phyloP scores from a whole-genome alignment of 2,797 vertebrate species.

The Fundulus diaphanus region DNA sequence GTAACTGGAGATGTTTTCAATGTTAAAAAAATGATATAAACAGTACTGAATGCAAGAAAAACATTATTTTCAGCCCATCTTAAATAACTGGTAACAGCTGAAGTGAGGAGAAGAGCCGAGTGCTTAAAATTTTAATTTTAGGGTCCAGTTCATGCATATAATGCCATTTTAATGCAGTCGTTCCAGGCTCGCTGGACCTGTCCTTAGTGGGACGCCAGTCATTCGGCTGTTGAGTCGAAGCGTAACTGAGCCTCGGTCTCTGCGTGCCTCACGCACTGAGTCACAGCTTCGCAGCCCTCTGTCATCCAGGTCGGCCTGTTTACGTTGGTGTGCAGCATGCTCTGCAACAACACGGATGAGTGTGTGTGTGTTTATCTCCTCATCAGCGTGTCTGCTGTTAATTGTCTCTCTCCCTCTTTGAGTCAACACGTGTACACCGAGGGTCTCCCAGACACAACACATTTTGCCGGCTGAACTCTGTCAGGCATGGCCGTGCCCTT shows the following conservation, averaged over 20 bases:
- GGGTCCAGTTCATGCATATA: too few relatives aligned
- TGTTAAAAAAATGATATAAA: too few relatives aligned
- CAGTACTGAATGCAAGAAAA: not conserved
- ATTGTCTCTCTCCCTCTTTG: constrained; percentile 14
- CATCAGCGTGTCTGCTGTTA: constrained; percentile 32
- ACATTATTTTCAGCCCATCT: too few relatives aligned
- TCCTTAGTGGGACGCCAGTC: not conserved
- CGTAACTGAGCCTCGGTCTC: constrained; percentile 8
- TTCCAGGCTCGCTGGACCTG: not conserved
- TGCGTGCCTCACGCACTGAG: constrained; percentile 20
- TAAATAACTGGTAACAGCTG: not conserved
- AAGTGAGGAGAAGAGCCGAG: not conserved
- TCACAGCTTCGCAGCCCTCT: constrained; percentile 19
- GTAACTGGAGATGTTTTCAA: too few relatives aligned
- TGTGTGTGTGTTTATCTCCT: constrained; percentile 27
- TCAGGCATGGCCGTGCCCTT: not conserved
- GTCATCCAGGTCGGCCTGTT: constrained; percentile 5
- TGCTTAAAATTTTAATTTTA: not conserved
- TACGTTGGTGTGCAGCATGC: constrained; percentile 2
- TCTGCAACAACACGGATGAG: constrained; percentile 26
- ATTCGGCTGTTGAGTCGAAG: not conserved
- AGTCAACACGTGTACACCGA: constrained; percentile 30
- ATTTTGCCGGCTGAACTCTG: constrained; percentile 19
- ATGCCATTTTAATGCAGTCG: constrained; percentile 6
- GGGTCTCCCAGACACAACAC: constrained; percentile 33